A percentile compares a stretch with the other conserved stretches of the same genome.
Conservation (phyloP, 53 echinoderm and acorn worm genomes). For the Crossaster papposus region DNA sequence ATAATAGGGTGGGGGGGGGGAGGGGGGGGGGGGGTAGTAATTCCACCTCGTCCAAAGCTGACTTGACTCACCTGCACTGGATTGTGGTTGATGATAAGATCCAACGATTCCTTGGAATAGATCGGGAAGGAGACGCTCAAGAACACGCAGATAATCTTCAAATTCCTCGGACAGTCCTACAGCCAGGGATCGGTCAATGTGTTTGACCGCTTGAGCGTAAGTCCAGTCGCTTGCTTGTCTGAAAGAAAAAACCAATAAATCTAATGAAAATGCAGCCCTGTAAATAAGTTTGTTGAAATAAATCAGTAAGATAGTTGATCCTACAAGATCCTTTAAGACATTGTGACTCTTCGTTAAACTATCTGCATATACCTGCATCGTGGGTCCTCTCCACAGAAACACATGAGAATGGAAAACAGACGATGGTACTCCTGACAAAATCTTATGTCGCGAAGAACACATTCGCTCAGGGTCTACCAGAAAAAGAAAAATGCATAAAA, state of each 20-base stretch:
- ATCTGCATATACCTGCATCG: slow-evolving; percentile 30
- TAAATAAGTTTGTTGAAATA: no score
- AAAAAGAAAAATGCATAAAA: no score
- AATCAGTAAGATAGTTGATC: no score
- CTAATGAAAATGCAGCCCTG: no score
- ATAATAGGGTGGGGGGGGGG: no score
- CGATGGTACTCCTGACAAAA: background rate
- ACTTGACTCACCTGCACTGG: background rate
- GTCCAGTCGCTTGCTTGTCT: slow-evolving; percentile 8
- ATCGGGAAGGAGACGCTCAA: background rate
- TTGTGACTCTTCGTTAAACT: no score
- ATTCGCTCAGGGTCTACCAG: background rate
- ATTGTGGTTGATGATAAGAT: background rate
- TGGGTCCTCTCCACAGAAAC: background rate
- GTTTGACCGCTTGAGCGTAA: background rate
- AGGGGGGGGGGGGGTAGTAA: no score
- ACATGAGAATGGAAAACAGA: background rate
- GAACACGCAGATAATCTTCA: background rate
- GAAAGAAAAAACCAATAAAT: background rate
- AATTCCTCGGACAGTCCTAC: background rate
- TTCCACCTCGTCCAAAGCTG: no score
- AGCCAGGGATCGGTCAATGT: background rate
- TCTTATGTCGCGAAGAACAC: background rate
- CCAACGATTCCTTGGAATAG: background rate
- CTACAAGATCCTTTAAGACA: no score